A percentile compares a stretch with the other conserved stretches of the same genome.
phyloP scores from a whole-genome alignment of 2,113 vertebrate species.

The Mesocricetus auratus region DNA sequence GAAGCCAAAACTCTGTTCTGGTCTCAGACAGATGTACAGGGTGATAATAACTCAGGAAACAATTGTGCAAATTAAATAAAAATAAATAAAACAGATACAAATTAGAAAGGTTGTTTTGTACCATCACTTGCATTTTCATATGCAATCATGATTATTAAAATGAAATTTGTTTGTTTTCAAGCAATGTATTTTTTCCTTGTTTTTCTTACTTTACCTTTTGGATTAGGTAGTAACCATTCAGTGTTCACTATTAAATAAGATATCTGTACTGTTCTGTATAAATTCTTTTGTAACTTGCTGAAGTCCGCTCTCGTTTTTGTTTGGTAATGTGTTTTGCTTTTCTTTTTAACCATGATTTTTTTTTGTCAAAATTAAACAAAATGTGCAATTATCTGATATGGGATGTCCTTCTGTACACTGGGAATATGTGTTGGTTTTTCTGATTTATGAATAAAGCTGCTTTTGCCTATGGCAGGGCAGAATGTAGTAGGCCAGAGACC shows the following conservation, averaged over 20 bases:
- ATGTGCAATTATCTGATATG: background rate
- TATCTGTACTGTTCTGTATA: background rate
- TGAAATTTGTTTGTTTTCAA: background rate
- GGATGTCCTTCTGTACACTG: too few relatives aligned
- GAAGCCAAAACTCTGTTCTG: background rate
- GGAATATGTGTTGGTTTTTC: too few relatives aligned
- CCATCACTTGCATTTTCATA: background rate
- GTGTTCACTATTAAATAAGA: background rate
- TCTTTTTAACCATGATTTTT: background rate
- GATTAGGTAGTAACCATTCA: background rate
- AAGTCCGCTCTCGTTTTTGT: background rate
- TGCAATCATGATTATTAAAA: background rate
- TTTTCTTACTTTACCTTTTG: background rate
- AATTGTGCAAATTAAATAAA: background rate
- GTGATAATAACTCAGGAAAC: background rate
- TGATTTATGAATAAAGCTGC: too few relatives aligned
- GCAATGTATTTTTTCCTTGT: background rate
- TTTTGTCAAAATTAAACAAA: background rate
- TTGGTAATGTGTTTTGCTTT: background rate
- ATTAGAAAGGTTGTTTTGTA: background rate
- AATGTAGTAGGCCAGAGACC: too few relatives aligned
- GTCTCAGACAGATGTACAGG: background rate
- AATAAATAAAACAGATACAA: background rate
- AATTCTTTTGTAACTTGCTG: background rate
- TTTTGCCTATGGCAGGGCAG: too few relatives aligned